A percentile compares a stretch with the other conserved stretches of the same genome.
phyloP scores from a whole-genome alignment of 23 tunicate species.

The Styela plicata region DNA sequence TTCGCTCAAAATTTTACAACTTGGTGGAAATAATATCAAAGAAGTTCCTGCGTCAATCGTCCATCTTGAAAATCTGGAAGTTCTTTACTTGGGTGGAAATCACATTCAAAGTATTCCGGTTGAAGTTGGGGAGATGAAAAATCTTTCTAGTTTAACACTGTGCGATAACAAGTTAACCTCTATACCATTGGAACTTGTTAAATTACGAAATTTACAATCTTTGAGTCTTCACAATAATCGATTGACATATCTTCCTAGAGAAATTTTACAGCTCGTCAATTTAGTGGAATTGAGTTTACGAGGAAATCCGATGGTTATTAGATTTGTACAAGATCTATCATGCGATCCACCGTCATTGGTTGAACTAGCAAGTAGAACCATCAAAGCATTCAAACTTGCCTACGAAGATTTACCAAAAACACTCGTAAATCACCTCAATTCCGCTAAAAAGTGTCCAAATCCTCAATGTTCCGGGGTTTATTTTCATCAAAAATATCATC shows the following conservation, averaged over 20 bases:
- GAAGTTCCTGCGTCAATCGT: conserved; percentile 27
- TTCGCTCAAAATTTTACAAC: conserved; percentile 27
- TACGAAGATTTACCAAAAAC: conserved; percentile 21
- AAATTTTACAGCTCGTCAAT: conserved; percentile 44
- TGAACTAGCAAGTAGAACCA: conserved; percentile 54
- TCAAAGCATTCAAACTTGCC: conserved; percentile 7
- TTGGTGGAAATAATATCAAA: conserved; percentile 37
- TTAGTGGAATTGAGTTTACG: conserved; percentile 51
- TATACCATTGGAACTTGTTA: conserved; percentile 33
- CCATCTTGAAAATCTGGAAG: conserved; percentile 25
- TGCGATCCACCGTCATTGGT: conserved; percentile 56
- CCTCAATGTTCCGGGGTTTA: conserved; percentile 59
- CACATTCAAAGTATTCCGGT: conserved; percentile 28
- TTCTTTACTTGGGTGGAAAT: conserved; percentile 43
- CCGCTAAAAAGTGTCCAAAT: conserved; percentile 67
- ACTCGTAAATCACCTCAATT: conserved; percentile 35
- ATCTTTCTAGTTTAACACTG: conserved; percentile 19
- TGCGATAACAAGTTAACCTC: conserved; percentile 36
- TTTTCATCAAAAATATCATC: conserved; percentile 49
- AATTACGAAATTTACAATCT: conserved; percentile 41
- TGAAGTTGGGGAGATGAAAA: conserved; percentile 39
- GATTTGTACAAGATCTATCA: conserved; percentile 54
- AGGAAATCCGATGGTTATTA: conserved; percentile 57
- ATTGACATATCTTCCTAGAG: conserved; percentile 42
- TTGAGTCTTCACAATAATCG: conserved; percentile 55